Conservation (phyloP, 2,797 vertebrate genomes). For the Notolabrus celidotus region DNA sequence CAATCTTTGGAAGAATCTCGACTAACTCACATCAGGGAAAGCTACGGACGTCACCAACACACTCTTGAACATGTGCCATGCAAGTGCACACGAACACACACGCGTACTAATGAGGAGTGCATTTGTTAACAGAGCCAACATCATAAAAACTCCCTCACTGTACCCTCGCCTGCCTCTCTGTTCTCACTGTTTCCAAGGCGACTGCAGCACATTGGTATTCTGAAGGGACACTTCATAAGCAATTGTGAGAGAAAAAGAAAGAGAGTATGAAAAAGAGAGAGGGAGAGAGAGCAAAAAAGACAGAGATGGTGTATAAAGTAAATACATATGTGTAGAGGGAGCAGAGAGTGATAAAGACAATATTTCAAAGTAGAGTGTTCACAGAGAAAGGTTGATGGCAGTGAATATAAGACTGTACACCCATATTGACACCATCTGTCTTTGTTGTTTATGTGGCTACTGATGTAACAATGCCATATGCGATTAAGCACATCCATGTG, state of each 20-base stretch:
- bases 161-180: slow-evolving; percentile 59
- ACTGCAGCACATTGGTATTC: slow-evolving; percentile 82
- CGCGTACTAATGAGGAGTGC: slow-evolving; percentile 52
- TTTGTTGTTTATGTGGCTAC: neutral
- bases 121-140: slow-evolving; percentile 67
- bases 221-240: slow-evolving; percentile 75
- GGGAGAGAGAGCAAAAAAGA: slow-evolving; percentile 39
- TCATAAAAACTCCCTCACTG: slow-evolving; percentile 67
- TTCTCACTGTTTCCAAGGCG: slow-evolving; percentile 84
- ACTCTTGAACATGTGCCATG: slow-evolving; percentile 45
- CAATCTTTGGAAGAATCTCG: slow-evolving; percentile 22
- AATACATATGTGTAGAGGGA: slow-evolving; percentile 34
- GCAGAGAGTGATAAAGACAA: neutral
- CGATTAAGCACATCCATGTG: neutral
- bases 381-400: neutral
- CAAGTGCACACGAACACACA: slow-evolving; percentile 21
- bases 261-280: slow-evolving; percentile 1
- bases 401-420: neutral
- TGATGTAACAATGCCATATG: neutral
- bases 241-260: slow-evolving; percentile 60
- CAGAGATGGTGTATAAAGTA: slow-evolving; percentile 31
- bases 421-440: neutral
- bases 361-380: neutral
- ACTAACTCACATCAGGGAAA: slow-evolving; percentile 21
- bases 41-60: slow-evolving; percentile 22